Percentiles rank a stretch among this genome's conserved stretches.
phyloP scores from a whole-genome alignment of 2,797 vertebrate species.

The Muscicapa comitata region DNA sequence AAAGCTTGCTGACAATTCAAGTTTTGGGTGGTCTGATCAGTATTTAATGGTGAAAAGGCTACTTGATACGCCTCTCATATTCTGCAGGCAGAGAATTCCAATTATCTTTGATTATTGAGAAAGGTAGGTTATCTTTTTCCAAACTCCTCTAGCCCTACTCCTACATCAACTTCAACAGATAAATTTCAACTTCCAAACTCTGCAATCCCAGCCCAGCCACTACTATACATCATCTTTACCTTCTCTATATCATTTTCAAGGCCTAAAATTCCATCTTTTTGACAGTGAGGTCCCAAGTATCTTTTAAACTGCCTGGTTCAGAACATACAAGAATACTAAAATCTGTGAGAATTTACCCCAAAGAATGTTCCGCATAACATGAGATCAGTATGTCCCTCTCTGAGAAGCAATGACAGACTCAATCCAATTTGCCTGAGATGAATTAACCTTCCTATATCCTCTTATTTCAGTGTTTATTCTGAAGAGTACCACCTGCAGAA shows the following conservation, averaged over 20 bases:
- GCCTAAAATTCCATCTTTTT: background rate
- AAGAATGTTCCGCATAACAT: background rate
- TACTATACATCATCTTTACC: background rate
- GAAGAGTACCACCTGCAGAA: background rate
- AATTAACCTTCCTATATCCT: background rate
- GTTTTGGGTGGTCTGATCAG: background rate
- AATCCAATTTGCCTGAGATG: background rate
- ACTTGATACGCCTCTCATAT: background rate
- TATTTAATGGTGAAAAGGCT: background rate
- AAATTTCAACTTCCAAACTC: background rate
- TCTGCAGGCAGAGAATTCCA: background rate
- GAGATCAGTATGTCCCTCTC: background rate
- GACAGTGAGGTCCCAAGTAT: background rate
- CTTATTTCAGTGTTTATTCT: background rate
- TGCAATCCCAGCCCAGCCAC: background rate
- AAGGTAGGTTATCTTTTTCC: background rate
- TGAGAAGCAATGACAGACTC: background rate
- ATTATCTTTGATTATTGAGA: background rate
- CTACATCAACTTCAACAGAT: background rate
- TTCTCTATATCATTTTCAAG: background rate
- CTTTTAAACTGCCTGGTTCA: background rate
- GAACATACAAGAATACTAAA: background rate
- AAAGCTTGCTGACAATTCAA: background rate
- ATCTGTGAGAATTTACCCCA: background rate
- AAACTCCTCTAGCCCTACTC: background rate